These are phyloP conservation scores for Pelecanus crispus DNA, from an alignment of 2,113 vertebrate species.

Conservation along the genomic window DNA sequence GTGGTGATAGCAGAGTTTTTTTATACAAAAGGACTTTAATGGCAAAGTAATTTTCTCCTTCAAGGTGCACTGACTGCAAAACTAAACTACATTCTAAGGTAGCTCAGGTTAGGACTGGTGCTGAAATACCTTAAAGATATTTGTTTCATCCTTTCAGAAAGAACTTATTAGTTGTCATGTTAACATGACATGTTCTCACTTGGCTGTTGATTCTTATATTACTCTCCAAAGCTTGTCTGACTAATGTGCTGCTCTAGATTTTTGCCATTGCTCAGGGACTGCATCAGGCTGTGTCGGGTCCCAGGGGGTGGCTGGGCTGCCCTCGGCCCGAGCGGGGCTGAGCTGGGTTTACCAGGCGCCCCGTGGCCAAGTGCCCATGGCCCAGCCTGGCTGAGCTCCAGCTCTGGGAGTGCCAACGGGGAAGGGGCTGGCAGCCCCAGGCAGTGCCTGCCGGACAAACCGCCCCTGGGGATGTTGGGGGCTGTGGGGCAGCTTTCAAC, in stretches of 20 bases:
- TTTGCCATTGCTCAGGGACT: not conserved
- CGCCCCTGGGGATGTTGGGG: no score
- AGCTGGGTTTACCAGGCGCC: not conserved
- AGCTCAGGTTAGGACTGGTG: not conserved
- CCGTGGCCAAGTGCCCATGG: not conserved
- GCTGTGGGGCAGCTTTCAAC: not conserved
- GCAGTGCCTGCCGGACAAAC: fast-evolving
- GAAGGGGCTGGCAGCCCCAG: not conserved
- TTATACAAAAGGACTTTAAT: not conserved
- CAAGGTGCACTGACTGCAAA: not conserved
- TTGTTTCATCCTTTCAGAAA: not conserved
- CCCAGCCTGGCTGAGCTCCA: not conserved
- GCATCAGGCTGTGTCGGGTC: fast-evolving
- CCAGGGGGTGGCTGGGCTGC: not conserved
- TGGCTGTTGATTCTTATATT: not conserved
- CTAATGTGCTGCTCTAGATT: not conserved
- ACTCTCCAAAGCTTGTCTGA: not conserved
- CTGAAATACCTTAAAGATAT: not conserved
- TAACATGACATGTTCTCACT: not conserved
- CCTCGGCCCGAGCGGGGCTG: not conserved
- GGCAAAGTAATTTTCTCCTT: not conserved
- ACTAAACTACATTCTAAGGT: not conserved
- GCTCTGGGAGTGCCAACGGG: fast-evolving
- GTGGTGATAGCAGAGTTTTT: not conserved
- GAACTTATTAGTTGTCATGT: not conserved